These are phyloP conservation scores for Pandemis cinnamomeana DNA, from an alignment of 2,888 invertebrate species.

Conservation along the genomic window DNA sequence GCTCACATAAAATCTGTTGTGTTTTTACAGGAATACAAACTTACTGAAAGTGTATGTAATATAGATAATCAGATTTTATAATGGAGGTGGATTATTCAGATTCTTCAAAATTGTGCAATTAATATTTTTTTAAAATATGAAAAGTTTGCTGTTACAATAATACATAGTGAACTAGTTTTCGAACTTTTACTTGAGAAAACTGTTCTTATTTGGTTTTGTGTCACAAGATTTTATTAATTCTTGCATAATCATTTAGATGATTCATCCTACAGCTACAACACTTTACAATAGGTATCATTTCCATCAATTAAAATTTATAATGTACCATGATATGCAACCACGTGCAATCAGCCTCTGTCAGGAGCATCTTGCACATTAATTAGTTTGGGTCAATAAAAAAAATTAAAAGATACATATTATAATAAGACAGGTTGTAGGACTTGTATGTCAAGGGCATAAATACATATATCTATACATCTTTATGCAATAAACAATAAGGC, in stretches of 20 bases:
- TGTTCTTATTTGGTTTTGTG: too few species aligned
- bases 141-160: neutral
- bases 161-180: neutral
- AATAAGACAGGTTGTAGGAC: neutral
- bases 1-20: neutral
- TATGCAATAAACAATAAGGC: too few species aligned
- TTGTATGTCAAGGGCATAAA: too few species aligned
- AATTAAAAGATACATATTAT: neutral
- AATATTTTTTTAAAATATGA: too few species aligned
- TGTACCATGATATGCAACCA: neutral
- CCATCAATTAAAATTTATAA: neutral
- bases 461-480: too few species aligned
- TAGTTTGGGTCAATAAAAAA: conserved; percentile 8
- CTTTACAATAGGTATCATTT: neutral
- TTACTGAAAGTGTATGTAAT: conserved; percentile 6
- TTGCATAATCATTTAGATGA: neutral
- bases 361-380: neutral
- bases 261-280: neutral
- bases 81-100: neutral
- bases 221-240: neutral
- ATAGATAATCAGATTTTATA: neutral
- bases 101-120: neutral
- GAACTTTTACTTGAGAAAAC: too few species aligned
- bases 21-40: conserved; percentile 7
- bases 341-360: conserved; percentile 5